phyloP scores from a whole-genome alignment of 2,113 vertebrate species.

The Columba janthina region DNA sequence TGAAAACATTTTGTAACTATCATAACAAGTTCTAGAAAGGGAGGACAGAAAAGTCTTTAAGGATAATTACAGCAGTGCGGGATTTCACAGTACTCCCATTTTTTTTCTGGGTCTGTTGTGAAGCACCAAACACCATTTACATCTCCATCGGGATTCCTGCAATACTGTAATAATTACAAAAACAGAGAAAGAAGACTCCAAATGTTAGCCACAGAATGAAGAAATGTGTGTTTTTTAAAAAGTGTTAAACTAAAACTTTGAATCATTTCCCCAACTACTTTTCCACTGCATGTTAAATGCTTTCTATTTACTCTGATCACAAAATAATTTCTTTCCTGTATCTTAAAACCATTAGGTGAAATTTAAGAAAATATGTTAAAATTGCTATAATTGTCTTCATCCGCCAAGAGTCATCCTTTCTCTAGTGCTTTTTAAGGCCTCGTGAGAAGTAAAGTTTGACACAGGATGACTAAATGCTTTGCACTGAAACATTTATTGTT shows the following conservation, averaged over 20 bases:
- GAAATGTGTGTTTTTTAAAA: neutral
- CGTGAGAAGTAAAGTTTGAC: neutral
- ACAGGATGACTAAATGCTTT: neutral
- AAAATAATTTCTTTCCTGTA: neutral
- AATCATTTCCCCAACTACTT: neutral
- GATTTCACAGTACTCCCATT: conserved; percentile 90
- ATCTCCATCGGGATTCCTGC: conserved; percentile 90
- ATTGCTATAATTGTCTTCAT: neutral
- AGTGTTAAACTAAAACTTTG: neutral
- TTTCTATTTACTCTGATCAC: neutral
- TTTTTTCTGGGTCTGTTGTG: conserved; percentile 81
- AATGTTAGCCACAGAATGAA: neutral
- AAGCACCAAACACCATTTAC: conserved; percentile 92
- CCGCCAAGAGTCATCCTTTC: neutral
- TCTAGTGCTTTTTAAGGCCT: neutral
- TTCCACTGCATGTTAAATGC: neutral
- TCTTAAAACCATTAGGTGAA: neutral
- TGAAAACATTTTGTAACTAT: neutral
- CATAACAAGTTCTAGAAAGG: neutral
- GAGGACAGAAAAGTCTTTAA: neutral
- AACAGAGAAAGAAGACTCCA: neutral
- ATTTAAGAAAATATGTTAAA: neutral
- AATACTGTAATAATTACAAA: conserved; percentile 77
- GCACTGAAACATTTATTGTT: neutral
- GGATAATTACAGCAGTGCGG: conserved; percentile 81